Conservation (phyloP, 2,113 vertebrate genomes). For the Phalacrocorax pelagicus region DNA sequence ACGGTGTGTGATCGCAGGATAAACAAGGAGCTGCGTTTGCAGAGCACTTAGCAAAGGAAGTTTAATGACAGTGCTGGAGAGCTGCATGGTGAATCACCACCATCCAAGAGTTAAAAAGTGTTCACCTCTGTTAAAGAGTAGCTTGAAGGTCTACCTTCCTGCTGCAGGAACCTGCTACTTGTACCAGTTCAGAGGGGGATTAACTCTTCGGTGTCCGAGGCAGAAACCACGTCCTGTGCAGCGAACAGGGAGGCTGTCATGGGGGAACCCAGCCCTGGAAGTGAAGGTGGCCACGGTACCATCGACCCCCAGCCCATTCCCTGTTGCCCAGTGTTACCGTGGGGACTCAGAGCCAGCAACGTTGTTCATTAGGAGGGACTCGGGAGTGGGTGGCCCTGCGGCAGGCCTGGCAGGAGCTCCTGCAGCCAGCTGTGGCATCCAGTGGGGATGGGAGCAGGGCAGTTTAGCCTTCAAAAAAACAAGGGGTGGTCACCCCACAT, state of each 20-base stretch:
- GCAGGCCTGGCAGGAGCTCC: neutral
- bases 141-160: neutral
- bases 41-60: neutral
- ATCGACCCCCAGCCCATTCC: no score
- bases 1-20: neutral
- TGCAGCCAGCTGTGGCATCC: neutral
- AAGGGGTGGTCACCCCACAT: no score
- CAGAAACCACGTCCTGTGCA: neutral
- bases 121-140: neutral
- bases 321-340: fast-evolving
- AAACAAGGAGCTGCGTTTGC: neutral
- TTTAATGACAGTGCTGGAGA: neutral
- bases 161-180: neutral
- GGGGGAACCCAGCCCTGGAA: neutral
- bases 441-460: neutral
- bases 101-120: neutral
- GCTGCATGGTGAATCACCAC: neutral
- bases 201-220: neutral
- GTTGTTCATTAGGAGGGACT: neutral
- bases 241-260: fast-evolving
- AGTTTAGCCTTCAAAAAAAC: neutral
- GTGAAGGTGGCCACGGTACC: neutral
- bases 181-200: neutral
- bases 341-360: neutral
- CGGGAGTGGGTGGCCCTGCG: neutral